Evolutionary conservation across 2,797 vertebrate species (phyloP).

Genomic region (Esox masquinongy): DNA sequence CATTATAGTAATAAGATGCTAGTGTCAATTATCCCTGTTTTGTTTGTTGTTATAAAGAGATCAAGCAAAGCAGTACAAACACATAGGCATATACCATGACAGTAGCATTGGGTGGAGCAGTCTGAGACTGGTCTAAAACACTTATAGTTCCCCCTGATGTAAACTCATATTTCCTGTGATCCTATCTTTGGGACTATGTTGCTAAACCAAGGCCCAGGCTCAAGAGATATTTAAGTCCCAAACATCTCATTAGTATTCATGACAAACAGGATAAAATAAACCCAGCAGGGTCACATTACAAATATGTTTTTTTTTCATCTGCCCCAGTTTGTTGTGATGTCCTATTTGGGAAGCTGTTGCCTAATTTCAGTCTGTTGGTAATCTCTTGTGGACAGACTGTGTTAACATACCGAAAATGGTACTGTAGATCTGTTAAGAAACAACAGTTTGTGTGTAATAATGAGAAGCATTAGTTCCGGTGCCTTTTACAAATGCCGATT

Average conservation of each 20-base stretch:
- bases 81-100: not conserved
- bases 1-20: not conserved
- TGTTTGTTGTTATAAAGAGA: not conserved
- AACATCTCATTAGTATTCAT: slow-evolving; percentile 27
- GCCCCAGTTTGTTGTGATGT: slow-evolving; percentile 36
- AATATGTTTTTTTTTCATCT: slow-evolving; percentile 44
- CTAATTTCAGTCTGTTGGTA: not conserved
- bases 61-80: not conserved
- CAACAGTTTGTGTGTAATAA: no score
- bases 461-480: no score
- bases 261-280: slow-evolving; percentile 46
- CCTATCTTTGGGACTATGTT: slow-evolving; percentile 29
- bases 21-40: not conserved
- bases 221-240: slow-evolving; percentile 44
- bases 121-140: slow-evolving; percentile 17
- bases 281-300: slow-evolving; percentile 49
- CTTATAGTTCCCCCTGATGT: not conserved
- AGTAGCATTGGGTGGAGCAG: not conserved
- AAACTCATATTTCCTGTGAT: slow-evolving; percentile 1
- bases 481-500: no score
- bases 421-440: no score
- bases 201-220: slow-evolving; percentile 38
- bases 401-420: no score
- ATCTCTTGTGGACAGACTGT: no score
- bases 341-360: slow-evolving; percentile 27